Evolutionary conservation across 1,140 invertebrate species (phyloP).

Genomic region (Drosophila chauvacae): DNA sequence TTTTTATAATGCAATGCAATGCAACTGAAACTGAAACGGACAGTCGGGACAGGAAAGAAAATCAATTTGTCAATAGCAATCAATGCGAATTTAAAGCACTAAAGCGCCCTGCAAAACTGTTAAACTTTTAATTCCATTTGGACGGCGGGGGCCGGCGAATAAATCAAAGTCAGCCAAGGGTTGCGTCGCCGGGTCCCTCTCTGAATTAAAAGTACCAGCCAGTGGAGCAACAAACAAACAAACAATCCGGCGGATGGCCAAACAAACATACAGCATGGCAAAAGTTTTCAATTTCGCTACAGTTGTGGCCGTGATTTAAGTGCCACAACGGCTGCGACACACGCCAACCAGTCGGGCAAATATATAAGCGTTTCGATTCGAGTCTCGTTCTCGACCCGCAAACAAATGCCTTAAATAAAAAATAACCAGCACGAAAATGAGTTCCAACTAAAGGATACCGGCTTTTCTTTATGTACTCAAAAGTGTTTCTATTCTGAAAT

Average conservation of each 20-base stretch:
- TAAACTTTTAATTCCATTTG: slow-evolving; percentile 78
- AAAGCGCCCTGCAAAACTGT: slow-evolving; percentile 43
- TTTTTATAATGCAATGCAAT: slow-evolving; percentile 44
- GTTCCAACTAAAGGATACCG: neutral
- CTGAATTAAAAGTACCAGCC: slow-evolving; percentile 70
- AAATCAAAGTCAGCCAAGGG: slow-evolving; percentile 67
- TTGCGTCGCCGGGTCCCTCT: neutral
- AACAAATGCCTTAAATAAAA: slow-evolving; percentile 58
- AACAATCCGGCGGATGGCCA: slow-evolving; percentile 20
- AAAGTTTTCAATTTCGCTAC: slow-evolving; percentile 76
- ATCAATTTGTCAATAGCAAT: slow-evolving; percentile 74
- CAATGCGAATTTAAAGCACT: slow-evolving; percentile 57
- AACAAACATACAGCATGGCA: slow-evolving; percentile 36
- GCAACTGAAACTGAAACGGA: slow-evolving; percentile 55
- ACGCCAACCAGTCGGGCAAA: slow-evolving; percentile 28
- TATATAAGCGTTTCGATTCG: slow-evolving; percentile 4
- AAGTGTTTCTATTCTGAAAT: neutral
- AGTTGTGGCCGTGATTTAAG: slow-evolving; percentile 74
- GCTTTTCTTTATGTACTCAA: neutral
- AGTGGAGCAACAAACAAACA: slow-evolving; percentile 34
- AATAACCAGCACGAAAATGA: slow-evolving; percentile 5
- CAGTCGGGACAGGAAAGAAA: slow-evolving; percentile 43
- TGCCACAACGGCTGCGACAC: slow-evolving; percentile 36
- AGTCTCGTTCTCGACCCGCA: slow-evolving; percentile 28
- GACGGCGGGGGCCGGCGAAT: slow-evolving; percentile 61